Conservation (phyloP, 53 echinoderm and acorn worm species). For the Patiria pectinifera region DNA sequence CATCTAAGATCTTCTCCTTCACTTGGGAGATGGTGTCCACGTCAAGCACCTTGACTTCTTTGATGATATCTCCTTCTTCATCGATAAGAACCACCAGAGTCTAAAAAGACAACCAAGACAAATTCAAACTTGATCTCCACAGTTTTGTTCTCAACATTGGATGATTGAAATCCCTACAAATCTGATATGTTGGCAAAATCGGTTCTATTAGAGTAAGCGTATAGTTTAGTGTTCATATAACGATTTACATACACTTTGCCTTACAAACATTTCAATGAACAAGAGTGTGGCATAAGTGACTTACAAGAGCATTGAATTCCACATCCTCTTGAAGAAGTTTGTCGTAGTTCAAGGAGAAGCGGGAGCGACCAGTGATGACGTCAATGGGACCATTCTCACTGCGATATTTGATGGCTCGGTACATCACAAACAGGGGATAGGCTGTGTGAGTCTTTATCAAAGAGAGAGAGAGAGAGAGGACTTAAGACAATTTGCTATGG, state of each 20-base stretch:
- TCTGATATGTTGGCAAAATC: too few species aligned
- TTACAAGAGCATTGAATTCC: constrained; percentile 75
- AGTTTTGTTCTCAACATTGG: too few species aligned
- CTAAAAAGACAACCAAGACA: constrained; percentile 13
- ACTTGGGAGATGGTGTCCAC: constrained; percentile 93
- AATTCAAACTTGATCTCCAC: neutral
- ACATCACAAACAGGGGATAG: constrained; percentile 79
- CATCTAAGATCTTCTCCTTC: constrained; percentile 93
- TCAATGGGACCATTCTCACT: constrained; percentile 94
- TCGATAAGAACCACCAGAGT: constrained; percentile 76
- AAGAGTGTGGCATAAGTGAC: too few species aligned
- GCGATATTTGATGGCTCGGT: constrained; percentile 92
- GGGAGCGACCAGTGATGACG: constrained; percentile 77
- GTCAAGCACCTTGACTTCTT: constrained; percentile 77
- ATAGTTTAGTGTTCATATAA: too few species aligned
- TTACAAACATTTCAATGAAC: neutral
- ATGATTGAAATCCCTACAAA: too few species aligned
- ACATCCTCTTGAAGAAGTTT: constrained; percentile 77
- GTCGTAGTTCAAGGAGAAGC: constrained; percentile 89
- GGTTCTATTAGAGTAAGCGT: too few species aligned
- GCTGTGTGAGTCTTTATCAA: constrained; percentile 73
- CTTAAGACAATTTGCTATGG: too few species aligned
- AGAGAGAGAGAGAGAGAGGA: neutral
- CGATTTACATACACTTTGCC: too few species aligned
- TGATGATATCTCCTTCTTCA: constrained; percentile 68